Percentiles rank a stretch among this genome's conserved stretches.
These are phyloP conservation scores for Prolemur simus DNA, from an alignment of 2,113 vertebrate genomes.

Conservation along the genomic window DNA sequence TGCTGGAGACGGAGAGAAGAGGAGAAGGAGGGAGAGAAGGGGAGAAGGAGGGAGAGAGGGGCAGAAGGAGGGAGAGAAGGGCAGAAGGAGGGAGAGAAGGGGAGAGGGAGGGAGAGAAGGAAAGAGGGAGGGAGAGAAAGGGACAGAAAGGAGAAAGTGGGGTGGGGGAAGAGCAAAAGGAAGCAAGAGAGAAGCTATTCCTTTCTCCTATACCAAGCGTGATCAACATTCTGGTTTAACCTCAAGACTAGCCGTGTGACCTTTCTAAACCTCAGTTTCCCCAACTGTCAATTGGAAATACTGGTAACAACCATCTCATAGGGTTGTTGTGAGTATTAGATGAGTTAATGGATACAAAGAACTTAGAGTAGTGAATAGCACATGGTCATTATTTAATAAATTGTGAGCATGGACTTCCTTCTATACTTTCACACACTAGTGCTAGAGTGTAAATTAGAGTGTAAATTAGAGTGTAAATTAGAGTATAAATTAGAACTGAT, in stretches of 20 bases:
- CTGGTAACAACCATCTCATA: not conserved
- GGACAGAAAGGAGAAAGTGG: rapidly evolving
- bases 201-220: not conserved
- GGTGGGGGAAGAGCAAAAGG: too few relatives aligned
- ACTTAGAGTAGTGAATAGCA: not conserved
- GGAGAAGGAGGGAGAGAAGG: not conserved
- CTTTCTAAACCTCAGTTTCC: constrained; percentile 12
- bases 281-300: not conserved
- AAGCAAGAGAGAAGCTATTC: not conserved
- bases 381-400: not conserved
- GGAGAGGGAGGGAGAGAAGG: rapidly evolving
- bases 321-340: not conserved
- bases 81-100: not conserved
- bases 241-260: not conserved
- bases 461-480: too few relatives aligned
- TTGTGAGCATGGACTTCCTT: not conserved
- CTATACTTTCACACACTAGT: not conserved
- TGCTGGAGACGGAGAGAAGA: too few relatives aligned
- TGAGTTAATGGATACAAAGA: not conserved
- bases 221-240: constrained; percentile 3
- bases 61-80: rapidly evolving
- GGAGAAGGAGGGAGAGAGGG: too few relatives aligned
- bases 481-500: too few relatives aligned
- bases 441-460: not conserved
- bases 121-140: not conserved